These are phyloP conservation scores for Chunga burmeisteri DNA, from an alignment of 2,113 vertebrate genomes.

Conservation along the genomic window DNA sequence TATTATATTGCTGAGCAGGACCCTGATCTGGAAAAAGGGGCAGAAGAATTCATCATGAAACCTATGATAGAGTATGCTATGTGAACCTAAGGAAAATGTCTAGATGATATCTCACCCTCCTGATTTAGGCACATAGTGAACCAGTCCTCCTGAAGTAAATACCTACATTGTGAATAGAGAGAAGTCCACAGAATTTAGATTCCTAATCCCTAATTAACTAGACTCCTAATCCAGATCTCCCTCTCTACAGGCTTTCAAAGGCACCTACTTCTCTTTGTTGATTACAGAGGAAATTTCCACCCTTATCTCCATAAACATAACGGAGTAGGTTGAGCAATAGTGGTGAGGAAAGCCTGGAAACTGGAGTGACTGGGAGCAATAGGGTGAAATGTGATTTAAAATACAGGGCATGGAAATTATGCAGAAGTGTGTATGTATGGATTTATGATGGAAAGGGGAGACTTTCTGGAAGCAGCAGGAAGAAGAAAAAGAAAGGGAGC, in stretches of 20 bases:
- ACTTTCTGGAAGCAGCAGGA: background rate
- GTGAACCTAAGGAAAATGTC: background rate
- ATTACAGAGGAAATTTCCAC: constrained; percentile 43
- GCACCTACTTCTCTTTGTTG: constrained; percentile 14
- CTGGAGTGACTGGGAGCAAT: background rate
- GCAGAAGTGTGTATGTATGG: background rate
- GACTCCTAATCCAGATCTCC: constrained; percentile 34
- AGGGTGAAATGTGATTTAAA: background rate
- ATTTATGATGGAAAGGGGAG: background rate
- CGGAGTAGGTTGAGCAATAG: background rate
- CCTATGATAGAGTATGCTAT: background rate
- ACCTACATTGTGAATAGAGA: background rate
- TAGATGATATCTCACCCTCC: background rate
- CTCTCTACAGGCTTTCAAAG: constrained; percentile 28
- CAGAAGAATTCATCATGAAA: background rate
- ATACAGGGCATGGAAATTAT: background rate
- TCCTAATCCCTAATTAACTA: constrained; percentile 62
- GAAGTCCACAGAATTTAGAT: background rate
- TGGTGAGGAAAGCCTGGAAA: background rate
- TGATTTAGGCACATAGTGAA: background rate
- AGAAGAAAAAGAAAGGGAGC: background rate
- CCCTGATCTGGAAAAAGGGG: background rate
- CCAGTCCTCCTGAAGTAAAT: background rate
- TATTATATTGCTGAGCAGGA: background rate
- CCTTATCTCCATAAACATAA: background rate